phyloP scores from a whole-genome alignment of 2,888 invertebrate species.

The Caenorhabditis panamensis region DNA sequence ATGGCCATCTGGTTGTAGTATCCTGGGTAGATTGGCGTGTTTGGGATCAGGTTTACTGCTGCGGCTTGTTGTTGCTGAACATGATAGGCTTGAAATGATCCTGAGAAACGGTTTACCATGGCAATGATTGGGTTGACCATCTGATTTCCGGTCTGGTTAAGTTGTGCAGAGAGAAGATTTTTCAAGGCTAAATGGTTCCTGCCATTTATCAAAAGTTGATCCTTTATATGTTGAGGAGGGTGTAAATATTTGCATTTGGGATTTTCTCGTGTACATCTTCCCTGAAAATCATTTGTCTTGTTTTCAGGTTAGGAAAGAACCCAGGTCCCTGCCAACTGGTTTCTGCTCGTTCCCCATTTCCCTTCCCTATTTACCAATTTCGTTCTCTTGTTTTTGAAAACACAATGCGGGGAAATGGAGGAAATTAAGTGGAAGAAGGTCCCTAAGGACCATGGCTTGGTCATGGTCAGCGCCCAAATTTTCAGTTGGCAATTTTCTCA shows the following conservation, averaged over 20 bases:
- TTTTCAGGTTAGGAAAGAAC: no score
- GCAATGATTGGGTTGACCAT: constrained; percentile 64
- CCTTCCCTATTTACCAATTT: no score
- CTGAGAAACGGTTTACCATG: constrained; percentile 14
- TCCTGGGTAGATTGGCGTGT: constrained; percentile 68
- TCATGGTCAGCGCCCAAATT: no score
- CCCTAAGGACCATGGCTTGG: background rate
- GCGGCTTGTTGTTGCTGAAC: constrained; percentile 70
- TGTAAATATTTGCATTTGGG: constrained; percentile 99
- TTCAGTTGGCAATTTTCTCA: constrained; percentile 12
- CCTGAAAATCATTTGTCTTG: constrained; percentile 90
- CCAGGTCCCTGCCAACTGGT: constrained; percentile 17
- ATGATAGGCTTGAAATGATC: background rate
- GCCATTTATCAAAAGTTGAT: constrained; percentile 99
- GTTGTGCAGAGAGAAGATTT: constrained; percentile 79
- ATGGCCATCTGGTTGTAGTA: constrained; percentile 75
- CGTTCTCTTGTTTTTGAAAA: background rate
- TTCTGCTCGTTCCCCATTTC: constrained; percentile 21
- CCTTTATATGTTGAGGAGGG: constrained; percentile 99
- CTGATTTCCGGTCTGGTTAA: constrained; percentile 57
- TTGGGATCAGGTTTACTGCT: constrained; percentile 69
- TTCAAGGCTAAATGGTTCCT: constrained; percentile 99
- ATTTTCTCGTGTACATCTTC: constrained; percentile 99
- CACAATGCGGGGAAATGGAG: constrained; percentile 9
- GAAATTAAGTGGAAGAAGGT: constrained; percentile 40